Evolutionary conservation across 2,113 vertebrate species (phyloP), one percentile per base, ranked within the genome.

Genomic region (Petromus typicus): DNA sequence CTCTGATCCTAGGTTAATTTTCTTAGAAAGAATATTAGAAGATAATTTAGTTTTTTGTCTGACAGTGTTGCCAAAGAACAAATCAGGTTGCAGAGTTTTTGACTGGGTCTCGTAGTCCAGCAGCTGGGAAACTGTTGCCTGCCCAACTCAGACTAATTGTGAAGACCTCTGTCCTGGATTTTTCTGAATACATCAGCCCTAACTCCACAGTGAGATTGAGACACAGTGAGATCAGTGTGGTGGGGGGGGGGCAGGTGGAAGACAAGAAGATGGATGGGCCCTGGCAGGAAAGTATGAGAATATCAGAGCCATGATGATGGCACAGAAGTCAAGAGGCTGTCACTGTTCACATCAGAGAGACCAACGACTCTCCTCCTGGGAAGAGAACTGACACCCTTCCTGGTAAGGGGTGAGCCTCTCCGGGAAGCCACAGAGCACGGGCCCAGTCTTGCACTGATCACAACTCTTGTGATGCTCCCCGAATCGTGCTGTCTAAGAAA

Each of bases 381-480:
- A 91, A 91, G 93, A 96, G 76, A 96, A 63, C 69, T 94, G 96
- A 97, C 92, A 97, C 51, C 82, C 94, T 97, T 93, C 64, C 14
- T 54, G 32, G 93, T 48, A 85, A 96, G 85, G 96, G 93, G 75
- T 94, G 96, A 91, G 80, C 93, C 69, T 95, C 95, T 95, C 59
- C 64, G 89, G 86, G 92, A 96, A 96, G 20, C 87, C 48, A 18
- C 51, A n/a, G 95, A 95, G 94, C 32, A 83, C 83, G 64, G 89
- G 94, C 63, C 96, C 20, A 30, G 51, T 91, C 64, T 97, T 90
- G 89, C 96, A 95, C 59, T 97, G 97, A 97, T 98, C 97, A 93
- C 89, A 66, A 18, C 40, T n/a, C 37, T 88, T 30, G 1, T 5
- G 94, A 59, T 75, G 95, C 66, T 95, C 95, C 95, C 90, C 34